A percentile compares a stretch with the other conserved stretches of the same genome.
Evolutionary conservation across 2,888 invertebrate genomes (phyloP).

Genomic region (Pheosia tremula): DNA sequence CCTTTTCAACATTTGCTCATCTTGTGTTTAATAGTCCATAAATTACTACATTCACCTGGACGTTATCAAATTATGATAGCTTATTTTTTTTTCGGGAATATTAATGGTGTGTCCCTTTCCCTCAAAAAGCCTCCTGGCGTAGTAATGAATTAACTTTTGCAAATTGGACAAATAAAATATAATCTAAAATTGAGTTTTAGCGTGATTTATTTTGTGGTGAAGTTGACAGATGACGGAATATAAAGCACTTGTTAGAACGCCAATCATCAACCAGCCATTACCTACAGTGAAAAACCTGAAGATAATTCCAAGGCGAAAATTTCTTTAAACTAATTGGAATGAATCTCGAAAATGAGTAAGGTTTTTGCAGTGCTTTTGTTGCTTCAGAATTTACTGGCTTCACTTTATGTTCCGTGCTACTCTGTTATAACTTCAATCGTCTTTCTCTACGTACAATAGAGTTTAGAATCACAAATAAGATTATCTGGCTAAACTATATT

Average conservation of each 20-base stretch:
- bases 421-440: too few relatives aligned
- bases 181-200: neutral
- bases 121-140: neutral
- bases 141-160: too few relatives aligned
- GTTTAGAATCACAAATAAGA: too few relatives aligned
- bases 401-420: too few relatives aligned
- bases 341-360: neutral
- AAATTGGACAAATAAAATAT: too few relatives aligned
- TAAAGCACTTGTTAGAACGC: slow-evolving; percentile 2
- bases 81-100: neutral
- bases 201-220: neutral
- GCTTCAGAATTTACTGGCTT: too few relatives aligned
- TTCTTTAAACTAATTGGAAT: neutral
- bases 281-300: neutral
- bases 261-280: slow-evolving; percentile 1
- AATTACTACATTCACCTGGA: slow-evolving; percentile 21
- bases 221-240: slow-evolving; percentile 1
- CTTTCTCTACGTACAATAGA: too few relatives aligned
- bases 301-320: neutral
- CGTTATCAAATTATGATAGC: slow-evolving; percentile 9
- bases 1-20: slow-evolving; percentile 24
- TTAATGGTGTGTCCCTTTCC: neutral
- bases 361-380: too few relatives aligned
- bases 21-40: slow-evolving; percentile 18
- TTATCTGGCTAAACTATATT: too few relatives aligned